Evolutionary conservation across 2,888 invertebrate species (phyloP).

Genomic region (Physocephala rufipes): DNA sequence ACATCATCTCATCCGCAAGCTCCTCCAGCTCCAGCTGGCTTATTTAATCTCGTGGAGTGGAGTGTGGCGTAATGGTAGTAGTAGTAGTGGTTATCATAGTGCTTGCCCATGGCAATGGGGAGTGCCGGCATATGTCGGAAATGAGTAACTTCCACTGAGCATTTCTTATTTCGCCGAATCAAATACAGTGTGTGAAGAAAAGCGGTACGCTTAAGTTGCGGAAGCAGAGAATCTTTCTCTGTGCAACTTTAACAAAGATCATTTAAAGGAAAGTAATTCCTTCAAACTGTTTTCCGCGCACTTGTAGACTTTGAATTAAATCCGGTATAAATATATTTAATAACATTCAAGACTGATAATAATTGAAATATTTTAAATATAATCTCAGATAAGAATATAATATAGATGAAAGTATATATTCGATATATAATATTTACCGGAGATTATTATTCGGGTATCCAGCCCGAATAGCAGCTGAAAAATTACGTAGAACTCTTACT

Average conservation of each 20-base stretch:
- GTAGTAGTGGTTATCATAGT: conserved; percentile 12
- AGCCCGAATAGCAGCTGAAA: neutral
- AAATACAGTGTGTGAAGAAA: conserved; percentile 28
- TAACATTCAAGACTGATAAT: too few relatives aligned
- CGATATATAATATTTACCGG: neutral
- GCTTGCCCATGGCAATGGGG: conserved; percentile 33
- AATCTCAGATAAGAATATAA: too few relatives aligned
- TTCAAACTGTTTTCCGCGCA: conserved; percentile 6
- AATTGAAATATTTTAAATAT: too few relatives aligned
- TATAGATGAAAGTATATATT: too few relatives aligned
- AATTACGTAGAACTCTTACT: neutral
- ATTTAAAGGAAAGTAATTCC: conserved; percentile 26
- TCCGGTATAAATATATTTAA: conserved; percentile 7
- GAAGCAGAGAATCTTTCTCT: conserved; percentile 42
- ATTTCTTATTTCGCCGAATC: conserved; percentile 25
- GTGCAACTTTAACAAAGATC: conserved; percentile 10
- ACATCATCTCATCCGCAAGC: conserved; percentile 22
- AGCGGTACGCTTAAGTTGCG: conserved; percentile 44
- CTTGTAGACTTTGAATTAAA: neutral
- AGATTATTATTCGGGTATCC: neutral
- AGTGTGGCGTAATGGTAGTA: conserved; percentile 30
- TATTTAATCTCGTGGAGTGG: conserved; percentile 25
- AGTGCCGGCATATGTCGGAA: conserved; percentile 28
- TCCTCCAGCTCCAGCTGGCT: conserved; percentile 25
- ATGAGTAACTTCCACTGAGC: conserved; percentile 32